Evolutionary conservation across 2,888 invertebrate species (phyloP).

Genomic region (Xestia ashworthii): DNA sequence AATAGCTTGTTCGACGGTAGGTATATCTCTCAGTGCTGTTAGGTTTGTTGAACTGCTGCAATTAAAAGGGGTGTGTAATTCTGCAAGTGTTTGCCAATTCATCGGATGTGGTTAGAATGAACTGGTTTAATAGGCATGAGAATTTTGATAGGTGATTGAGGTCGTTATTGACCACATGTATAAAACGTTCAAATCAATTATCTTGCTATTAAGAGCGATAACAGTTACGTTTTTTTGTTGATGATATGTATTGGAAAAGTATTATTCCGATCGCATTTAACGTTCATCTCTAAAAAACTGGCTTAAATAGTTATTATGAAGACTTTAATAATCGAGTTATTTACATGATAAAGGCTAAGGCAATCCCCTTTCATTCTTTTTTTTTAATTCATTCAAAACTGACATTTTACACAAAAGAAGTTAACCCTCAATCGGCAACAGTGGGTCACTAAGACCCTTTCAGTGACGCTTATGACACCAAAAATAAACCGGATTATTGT

Average conservation of each 20-base stretch:
- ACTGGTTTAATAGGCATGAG: slow-evolving; percentile 17
- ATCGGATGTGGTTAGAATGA: slow-evolving; percentile 32
- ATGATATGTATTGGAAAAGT: background rate
- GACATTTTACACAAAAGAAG: slow-evolving; percentile 22
- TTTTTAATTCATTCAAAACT: slow-evolving; percentile 28
- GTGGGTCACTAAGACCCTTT: slow-evolving; percentile 60
- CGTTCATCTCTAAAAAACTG: background rate
- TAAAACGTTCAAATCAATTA: slow-evolving; percentile 39
- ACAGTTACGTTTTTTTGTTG: background rate
- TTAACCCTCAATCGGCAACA: slow-evolving; percentile 42
- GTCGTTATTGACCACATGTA: slow-evolving; percentile 18
- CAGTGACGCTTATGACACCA: slow-evolving; percentile 59
- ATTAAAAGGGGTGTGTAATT: slow-evolving; percentile 46
- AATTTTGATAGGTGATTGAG: slow-evolving; percentile 31
- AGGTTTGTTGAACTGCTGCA: slow-evolving; percentile 65
- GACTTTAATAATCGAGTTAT: background rate
- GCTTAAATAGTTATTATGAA: background rate
- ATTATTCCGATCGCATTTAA: background rate
- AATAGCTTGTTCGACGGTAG: slow-evolving; percentile 1
- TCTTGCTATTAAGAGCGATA: slow-evolving; percentile 26
- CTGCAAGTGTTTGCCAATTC: slow-evolving; percentile 45
- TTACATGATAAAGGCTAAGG: background rate
- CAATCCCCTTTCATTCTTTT: background rate
- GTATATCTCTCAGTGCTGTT: slow-evolving; percentile 51
- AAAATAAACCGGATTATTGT: slow-evolving; percentile 66